Conservation (phyloP, 1,140 invertebrate genomes). For the Lethocerus indicus region DNA sequence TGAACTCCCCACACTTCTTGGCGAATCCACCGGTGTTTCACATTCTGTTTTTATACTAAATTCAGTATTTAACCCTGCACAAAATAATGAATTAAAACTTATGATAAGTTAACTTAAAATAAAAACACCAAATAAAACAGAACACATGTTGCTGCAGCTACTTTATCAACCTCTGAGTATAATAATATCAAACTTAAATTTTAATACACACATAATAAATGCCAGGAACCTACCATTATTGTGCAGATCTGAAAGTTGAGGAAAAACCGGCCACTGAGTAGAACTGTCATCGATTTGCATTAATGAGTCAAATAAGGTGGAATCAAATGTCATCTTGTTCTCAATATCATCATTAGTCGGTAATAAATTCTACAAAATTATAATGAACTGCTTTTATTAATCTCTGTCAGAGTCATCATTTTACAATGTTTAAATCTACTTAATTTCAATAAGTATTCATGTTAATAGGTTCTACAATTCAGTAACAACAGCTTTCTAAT, state of each 20-base stretch:
- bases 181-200: not conserved
- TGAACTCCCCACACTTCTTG: too few species aligned
- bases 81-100: not conserved
- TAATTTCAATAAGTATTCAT: too few species aligned
- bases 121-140: not conserved
- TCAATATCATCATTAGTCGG: conserved; percentile 4
- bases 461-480: too few species aligned
- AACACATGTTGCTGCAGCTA: not conserved
- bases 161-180: not conserved
- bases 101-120: not conserved
- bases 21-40: too few species aligned
- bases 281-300: conserved; percentile 5
- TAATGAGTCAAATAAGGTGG: conserved; percentile 7
- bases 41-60: not conserved
- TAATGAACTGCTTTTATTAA: not conserved
- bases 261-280: not conserved
- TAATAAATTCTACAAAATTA: not conserved
- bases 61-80: not conserved
- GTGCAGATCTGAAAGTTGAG: not conserved
- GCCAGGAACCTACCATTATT: not conserved
- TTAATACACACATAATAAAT: not conserved
- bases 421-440: too few species aligned
- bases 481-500: not conserved
- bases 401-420: too few species aligned
- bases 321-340: conserved; percentile 2